Evolutionary conservation across 2,113 vertebrate species (phyloP), one percentile per base, ranked within the genome.

Genomic region (Ursus arctos): DNA sequence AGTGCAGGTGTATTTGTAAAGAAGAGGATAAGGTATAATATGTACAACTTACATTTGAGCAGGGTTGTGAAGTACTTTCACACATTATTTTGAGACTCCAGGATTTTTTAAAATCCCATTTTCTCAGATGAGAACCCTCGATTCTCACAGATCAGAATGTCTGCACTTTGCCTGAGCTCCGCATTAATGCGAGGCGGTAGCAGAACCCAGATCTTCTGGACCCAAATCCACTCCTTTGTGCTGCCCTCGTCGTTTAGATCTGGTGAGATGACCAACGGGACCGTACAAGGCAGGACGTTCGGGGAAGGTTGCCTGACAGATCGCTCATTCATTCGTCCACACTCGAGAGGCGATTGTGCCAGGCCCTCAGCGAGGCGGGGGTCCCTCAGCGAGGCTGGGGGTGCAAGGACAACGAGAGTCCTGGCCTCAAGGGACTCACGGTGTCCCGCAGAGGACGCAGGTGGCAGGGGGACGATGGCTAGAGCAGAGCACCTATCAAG

Each of bases 1-100:
- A 88, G 15, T 10, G 74, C 59, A 47, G 49, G 47, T 72, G 84
- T 72, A 83, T 89, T 94, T 96, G 59, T 81, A 85, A 89, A 31
- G 72, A 89, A 69, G 19, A 57, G 85, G 51, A 57, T 65, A 36
- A 59, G 13, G 61, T 16, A 40, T 28, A 36, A 13, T 22, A n/a
- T 43, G 22, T 55, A 22, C 43, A 90, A 61, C 10, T 65, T 90
- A 69, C 18, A 19, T n/a, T 49, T 87, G 36, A 94, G 55, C 72
- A 82, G 9, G 57, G n/a, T 65, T 86, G 21, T 31, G 40, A 92
- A 85, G 55, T 33, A 69, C 11, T 83, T 96, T 36, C 49, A 59
- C 2, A 12, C 4, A 72, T 72, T 69, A 57, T 85, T 93, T 96
- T 85, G 77, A 94, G 71, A 94, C 1, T 1, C 83, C 36, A 49